These are phyloP conservation scores for Pogoniulus pusillus DNA, from an alignment of 2,797 vertebrate genomes.

Conservation along the genomic window DNA sequence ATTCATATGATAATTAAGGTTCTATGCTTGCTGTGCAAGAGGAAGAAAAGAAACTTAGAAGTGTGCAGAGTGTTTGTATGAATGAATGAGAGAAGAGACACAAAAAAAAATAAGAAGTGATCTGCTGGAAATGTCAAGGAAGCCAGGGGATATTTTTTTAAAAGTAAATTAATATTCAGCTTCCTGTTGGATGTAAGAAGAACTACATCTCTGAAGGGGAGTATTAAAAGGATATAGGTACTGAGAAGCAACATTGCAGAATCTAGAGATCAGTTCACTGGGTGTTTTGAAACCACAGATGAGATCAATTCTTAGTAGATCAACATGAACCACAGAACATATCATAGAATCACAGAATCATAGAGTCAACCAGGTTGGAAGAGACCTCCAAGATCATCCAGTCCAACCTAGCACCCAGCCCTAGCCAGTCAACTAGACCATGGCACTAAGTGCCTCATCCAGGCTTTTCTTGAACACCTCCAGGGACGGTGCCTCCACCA, in stretches of 20 bases:
- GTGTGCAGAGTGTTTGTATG: background rate
- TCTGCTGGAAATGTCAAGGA: background rate
- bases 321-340: background rate
- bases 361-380: too few species aligned
- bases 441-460: too few species aligned
- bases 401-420: too few species aligned
- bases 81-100: background rate
- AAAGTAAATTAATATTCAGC: background rate
- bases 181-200: background rate
- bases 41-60: background rate
- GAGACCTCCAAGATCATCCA: too few species aligned
- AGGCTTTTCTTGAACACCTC: too few species aligned
- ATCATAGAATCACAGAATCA: too few species aligned
- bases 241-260: background rate
- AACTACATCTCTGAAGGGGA: background rate
- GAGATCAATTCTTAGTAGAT: background rate
- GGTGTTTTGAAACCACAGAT: background rate
- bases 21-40: background rate
- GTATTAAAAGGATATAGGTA: background rate
- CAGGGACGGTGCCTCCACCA: too few species aligned
- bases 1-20: constrained; percentile 38
- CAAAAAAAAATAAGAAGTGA: background rate
- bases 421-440: too few species aligned
- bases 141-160: background rate
- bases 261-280: background rate